Conservation (phyloP, 64 coral and sea anemone genomes). For the Montipora cactus region DNA sequence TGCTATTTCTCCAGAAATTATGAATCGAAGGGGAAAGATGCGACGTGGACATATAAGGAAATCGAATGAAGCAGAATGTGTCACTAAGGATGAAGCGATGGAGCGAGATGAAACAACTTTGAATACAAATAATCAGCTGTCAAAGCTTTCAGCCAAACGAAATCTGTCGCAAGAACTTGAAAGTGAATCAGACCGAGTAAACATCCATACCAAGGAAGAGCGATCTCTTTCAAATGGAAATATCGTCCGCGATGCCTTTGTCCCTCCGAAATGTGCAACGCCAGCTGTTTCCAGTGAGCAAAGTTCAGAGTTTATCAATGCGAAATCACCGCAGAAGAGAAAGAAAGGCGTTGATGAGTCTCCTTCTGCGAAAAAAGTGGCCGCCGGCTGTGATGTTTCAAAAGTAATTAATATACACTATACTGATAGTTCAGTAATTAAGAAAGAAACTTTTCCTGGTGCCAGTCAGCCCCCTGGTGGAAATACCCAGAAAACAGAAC, state of each 20-base stretch:
- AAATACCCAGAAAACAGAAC: slow-evolving; percentile 13
- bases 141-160: slow-evolving; percentile 11
- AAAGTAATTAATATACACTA: background rate
- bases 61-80: slow-evolving; percentile 1
- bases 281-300: slow-evolving; percentile 44
- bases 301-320: slow-evolving; percentile 40
- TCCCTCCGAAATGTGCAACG: slow-evolving; percentile 74
- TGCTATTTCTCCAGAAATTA: background rate
- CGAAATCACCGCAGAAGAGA: slow-evolving; percentile 64
- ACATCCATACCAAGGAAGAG: background rate
- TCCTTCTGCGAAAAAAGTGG: background rate
- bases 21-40: slow-evolving; percentile 27
- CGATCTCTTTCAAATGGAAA: background rate
- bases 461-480: slow-evolving; percentile 72
- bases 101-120: slow-evolving; percentile 20
- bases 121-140: slow-evolving; percentile 29
- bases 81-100: slow-evolving; percentile 6
- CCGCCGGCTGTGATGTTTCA: slow-evolving; percentile 4
- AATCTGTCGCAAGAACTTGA: slow-evolving; percentile 51
- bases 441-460: slow-evolving; percentile 49
- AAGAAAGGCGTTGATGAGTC: slow-evolving; percentile 48
- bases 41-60: slow-evolving; percentile 30
- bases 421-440: background rate
- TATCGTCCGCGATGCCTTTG: slow-evolving; percentile 48
- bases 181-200: background rate